phyloP scores from a whole-genome alignment of 2,113 vertebrate species.

The Dunckerocampus dactyliophorus region DNA sequence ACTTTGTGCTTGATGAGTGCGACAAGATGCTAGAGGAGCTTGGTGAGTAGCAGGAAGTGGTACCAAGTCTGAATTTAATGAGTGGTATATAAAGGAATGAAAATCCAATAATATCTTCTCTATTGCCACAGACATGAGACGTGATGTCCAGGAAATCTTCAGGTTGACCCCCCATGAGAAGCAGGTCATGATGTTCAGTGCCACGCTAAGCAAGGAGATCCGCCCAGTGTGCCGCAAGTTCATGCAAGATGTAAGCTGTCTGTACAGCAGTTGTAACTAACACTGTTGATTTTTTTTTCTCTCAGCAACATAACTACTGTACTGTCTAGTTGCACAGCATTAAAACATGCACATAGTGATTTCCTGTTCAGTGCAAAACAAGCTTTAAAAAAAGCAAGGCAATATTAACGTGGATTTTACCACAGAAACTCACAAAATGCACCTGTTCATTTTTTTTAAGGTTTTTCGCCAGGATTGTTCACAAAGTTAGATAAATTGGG shows the following conservation, averaged over 20 bases:
- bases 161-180: conserved; percentile 85
- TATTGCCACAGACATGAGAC: conserved; percentile 76
- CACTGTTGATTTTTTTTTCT: no score
- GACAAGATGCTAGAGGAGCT: conserved; percentile 89
- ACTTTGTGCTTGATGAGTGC: conserved; percentile 86
- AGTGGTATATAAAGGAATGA: no score
- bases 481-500: no score
- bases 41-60: conserved; percentile 53
- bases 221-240: conserved; percentile 87
- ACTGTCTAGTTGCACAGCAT: no score
- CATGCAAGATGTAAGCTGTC: conserved; percentile 86
- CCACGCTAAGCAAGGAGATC: conserved; percentile 85
- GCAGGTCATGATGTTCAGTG: conserved; percentile 92
- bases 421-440: no score
- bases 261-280: neutral
- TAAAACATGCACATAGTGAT: no score
- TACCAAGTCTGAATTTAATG: neutral
- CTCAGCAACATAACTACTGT: no score
- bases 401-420: no score
- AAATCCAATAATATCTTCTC: neutral
- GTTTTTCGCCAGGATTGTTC: no score
- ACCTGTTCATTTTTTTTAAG: no score
- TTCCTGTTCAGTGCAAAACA: no score
- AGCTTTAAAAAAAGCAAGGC: no score
- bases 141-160: conserved; percentile 87